Base-by-base conservation (phyloP, 2,113 vertebrate species). In the Spizaetus ornatus region DNA sequence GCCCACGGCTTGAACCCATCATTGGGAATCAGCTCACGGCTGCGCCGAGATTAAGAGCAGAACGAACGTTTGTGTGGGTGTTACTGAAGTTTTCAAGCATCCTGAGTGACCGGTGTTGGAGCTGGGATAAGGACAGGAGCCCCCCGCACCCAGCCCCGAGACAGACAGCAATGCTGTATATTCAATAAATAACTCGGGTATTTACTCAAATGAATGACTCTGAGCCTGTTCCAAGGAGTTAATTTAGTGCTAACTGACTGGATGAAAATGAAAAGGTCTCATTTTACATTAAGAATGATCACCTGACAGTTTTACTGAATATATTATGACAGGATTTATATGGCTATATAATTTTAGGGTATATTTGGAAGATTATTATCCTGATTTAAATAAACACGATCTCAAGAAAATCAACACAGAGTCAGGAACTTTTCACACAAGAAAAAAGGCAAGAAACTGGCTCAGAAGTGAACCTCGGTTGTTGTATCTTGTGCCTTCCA, bases 251-350 rank as follows among this genome's bases (percentile, higher is more conserved):
- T 94, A 95, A 96, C 95, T 96, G 95, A 94, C 91, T 91, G 95
- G 94, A 87, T 97, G 94, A 85, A 96, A 97, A 97, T 91, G 96
- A 95, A 97, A 96, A 97, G 94, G 96, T 97, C 95, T 97, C 94
- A 86, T 96, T 93, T 96, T 94, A 96, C 91, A 91, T 93, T 96
- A 97, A 95, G 96, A 97, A 94, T 96, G 96, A 97, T 95, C 96
- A 97, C 93, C 91, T 95, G 96, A 95, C 96, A 95, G 95, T 95
- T 97, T 97, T 96, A 97, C 89, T 91, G 93, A 95, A 97, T 89
- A 82, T 95, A 96, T 95, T 96, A 95, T 87, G 91, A 95, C 94
- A 94, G 96, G 95, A 95, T 97, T 95, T 97, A 95, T 96, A 93
- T 48, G 89, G 81, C 95, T 94, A 63, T 95, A 95, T 96, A 96